Base-by-base conservation (phyloP, 1,140 invertebrate genomes). In the Drosophila fuyamai region DNA sequence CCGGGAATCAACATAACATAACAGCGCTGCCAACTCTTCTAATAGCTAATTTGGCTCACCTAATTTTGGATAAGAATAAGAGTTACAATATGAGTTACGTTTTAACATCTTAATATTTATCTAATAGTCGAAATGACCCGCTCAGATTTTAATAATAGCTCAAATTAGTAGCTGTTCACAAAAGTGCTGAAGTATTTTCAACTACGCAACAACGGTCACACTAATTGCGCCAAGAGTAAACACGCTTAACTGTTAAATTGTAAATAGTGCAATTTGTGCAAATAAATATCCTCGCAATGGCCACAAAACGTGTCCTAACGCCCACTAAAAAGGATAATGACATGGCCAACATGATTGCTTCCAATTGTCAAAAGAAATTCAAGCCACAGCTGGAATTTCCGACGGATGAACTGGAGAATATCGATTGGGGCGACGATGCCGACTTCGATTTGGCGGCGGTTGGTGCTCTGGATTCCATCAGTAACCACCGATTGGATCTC, bases 231-330 rank as follows among this genome's bases (percentile, higher is more conserved):
- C 70, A 73, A 73, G 71, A 54, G 7, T 7, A 29, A 4, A 12
- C 13, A 14, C 8, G 53, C 29, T 3, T 12, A 3, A 27, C 6
- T 10, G 27, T 40, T 27, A 10, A 18, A 14, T 6, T 6, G 16
- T 35, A 48, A 48, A 23, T 41, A 14, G 4, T 18, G 27, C 6
- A 5, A 10, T 36, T 14, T 46, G 40, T 40, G 10, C 35, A n/a
- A 44, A 63, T 1, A 38, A 66, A 63, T 46, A 41, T 41, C 1
- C 3, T 9, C 9, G 12, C 59, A 1, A 44, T 70, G 63, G 18
- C 51, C 36, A 36, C 63, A 0, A 88, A 88, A 27, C 83, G 83
- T 14, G 84, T 88, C 36, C 53, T 88, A 12, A 77, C 83, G 18
- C 84, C 83, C 7, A 73, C 23, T 32, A 88, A 89, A 35, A 4